phyloP scores from a whole-genome alignment of 2,888 invertebrate genomes.

The Melieria omissa region DNA sequence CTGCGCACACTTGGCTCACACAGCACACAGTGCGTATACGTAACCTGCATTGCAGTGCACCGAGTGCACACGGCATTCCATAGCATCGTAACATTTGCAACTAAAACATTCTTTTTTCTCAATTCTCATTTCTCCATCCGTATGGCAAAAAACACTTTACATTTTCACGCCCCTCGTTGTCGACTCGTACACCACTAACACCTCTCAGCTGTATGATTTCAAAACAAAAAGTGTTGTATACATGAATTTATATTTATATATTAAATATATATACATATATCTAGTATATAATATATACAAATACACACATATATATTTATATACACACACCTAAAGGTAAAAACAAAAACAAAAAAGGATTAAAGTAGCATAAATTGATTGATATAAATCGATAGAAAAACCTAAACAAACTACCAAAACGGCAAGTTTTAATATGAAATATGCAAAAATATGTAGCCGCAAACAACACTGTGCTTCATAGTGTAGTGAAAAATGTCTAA shows the following conservation, averaged over 20 bases:
- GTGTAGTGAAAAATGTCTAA: conserved; percentile 18
- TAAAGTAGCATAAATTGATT: conserved; percentile 13
- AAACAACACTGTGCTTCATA: conserved; percentile 18
- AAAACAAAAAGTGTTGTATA: conserved; percentile 49
- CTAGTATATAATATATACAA: conserved; percentile 39
- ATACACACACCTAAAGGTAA: conserved; percentile 40
- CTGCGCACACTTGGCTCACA: too few species aligned
- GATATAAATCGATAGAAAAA: not conserved
- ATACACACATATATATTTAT: conserved; percentile 32
- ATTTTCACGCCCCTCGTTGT: too few species aligned
- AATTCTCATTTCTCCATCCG: too few species aligned
- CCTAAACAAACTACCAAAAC: not conserved
- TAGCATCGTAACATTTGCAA: too few species aligned
- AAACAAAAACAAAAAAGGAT: conserved; percentile 23
- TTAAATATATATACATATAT: conserved; percentile 41
- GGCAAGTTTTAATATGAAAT: not conserved
- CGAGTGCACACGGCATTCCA: too few species aligned
- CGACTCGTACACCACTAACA: too few species aligned
- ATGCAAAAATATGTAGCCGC: not conserved
- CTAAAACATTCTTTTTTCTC: too few species aligned
- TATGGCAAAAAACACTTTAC: too few species aligned
- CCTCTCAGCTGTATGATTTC: conserved; percentile 47
- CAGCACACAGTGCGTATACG: too few species aligned
- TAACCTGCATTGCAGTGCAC: too few species aligned
- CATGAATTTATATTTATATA: conserved; percentile 48